Base-by-base conservation (phyloP, 2,113 vertebrate genomes). In the Chionis minor region DNA sequence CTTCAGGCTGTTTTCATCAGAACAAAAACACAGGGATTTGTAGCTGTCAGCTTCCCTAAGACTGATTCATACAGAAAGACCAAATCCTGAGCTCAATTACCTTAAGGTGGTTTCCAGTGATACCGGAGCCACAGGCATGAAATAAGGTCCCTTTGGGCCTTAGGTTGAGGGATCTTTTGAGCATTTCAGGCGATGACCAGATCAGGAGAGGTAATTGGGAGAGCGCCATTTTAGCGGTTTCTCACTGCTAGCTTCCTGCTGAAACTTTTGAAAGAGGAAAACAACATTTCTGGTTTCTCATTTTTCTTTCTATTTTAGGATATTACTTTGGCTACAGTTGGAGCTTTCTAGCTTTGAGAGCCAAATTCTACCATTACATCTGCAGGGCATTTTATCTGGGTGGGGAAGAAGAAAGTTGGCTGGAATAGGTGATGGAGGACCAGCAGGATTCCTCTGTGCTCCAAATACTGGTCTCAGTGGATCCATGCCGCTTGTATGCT, bases 261-360 rank as follows among this genome's bases (percentile, higher is more conserved):
- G 58, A 95, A 93, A 83, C 65, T 92, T 95, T 66, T 85, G 78
- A 91, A 91, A 91, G 89, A 93, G 55, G 94, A 95, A 96, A 97
- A 97, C 94, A 96, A 94, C 73, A 94, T 94, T 94, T 97, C 94
- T 96, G 83, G 79, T 86, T 97, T 96, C 88, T 97, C 94, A 67
- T 96, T 97, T 90, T 96, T 93, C 93, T 92, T 95, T 96, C 96
- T 97, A 97, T 97, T 97, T 97, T 96, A 77, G 56, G 96, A 93
- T 95, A 88, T 86, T 92, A 81, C 84, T 94, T 94, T 92, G 97
- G 95, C 91, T 96, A 94, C 86, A 95, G 84, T 84, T 90, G 71
- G 73, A 96, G 88, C 69, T 97, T 96, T 96, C 94, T 96, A 93
- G 83, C 42, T 82, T 79, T 84, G 85, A 90, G 71, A 95, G 94